These are phyloP conservation scores for Prosapia bicincta DNA, from an alignment of 2,888 invertebrate genomes.

Conservation along the genomic window DNA sequence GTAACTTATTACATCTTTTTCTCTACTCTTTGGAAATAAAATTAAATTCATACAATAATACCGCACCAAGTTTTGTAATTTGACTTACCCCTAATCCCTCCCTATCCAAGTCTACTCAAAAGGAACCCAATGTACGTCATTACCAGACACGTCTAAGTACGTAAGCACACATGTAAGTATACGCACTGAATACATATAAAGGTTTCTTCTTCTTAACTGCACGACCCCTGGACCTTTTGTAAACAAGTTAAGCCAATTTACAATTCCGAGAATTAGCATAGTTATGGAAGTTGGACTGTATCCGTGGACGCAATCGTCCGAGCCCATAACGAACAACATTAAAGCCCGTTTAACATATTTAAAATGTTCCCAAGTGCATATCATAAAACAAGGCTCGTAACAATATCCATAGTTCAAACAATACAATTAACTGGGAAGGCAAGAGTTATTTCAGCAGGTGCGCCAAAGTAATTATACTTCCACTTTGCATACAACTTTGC, in stretches of 20 bases:
- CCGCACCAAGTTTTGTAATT: too few relatives aligned
- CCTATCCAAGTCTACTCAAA: too few relatives aligned
- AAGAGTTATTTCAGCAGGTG: slow-evolving; percentile 20
- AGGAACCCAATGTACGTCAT: too few relatives aligned
- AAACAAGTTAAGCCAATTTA: slow-evolving; percentile 10
- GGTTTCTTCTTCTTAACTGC: too few relatives aligned
- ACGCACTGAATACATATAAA: too few relatives aligned
- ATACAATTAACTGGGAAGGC: slow-evolving; percentile 23
- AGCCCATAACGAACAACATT: neutral
- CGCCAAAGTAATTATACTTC: neutral
- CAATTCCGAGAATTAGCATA: slow-evolving; percentile 27
- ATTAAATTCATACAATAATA: too few relatives aligned
- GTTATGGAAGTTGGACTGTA: slow-evolving; percentile 19
- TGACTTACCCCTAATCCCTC: too few relatives aligned
- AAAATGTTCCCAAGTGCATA: neutral
- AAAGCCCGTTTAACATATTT: neutral
- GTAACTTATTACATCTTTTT: too few relatives aligned
- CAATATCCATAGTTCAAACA: slow-evolving; percentile 28
- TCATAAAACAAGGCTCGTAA: slow-evolving; percentile 25
- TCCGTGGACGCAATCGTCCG: neutral
- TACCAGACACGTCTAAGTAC: too few relatives aligned
- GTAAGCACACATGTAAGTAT: too few relatives aligned
- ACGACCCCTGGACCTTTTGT: too few relatives aligned
- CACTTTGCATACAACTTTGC: neutral
- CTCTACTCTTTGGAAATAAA: too few relatives aligned